Conservation (phyloP, 2,797 vertebrate genomes). For the Sebastes flavidus region DNA sequence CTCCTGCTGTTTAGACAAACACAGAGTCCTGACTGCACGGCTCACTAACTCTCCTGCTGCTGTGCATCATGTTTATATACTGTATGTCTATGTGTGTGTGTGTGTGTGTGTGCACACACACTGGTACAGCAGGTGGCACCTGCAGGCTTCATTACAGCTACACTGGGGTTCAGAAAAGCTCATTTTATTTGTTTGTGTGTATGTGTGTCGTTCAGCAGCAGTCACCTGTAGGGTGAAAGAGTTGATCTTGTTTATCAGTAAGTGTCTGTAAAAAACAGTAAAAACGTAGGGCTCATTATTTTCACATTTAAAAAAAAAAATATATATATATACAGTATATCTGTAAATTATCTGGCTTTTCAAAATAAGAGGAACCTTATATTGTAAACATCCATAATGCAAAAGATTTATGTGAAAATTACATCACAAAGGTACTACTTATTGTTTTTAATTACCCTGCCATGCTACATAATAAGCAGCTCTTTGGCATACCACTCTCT, state of each 20-base stretch:
- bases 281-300: not conserved
- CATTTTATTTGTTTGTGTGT: conserved; percentile 7
- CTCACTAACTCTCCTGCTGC: conserved; percentile 51
- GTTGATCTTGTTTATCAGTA: not conserved
- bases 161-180: conserved; percentile 11
- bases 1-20: conserved; percentile 65
- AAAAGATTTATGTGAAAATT: not conserved
- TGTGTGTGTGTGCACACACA: not conserved
- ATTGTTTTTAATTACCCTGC: not conserved
- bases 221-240: conserved; percentile 2
- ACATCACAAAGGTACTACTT: not conserved
- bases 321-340: not conserved
- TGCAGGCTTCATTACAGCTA: conserved; percentile 31
- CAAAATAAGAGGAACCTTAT: no score
- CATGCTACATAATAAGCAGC: not conserved
- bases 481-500: not conserved
- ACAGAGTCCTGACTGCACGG: conserved; percentile 43
- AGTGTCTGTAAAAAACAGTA: no score
- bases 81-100: not conserved
- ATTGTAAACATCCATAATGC: not conserved
- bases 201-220: not conserved
- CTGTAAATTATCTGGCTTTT: not conserved
- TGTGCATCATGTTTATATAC: conserved; percentile 15
- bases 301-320: not conserved
- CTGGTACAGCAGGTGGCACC: conserved; percentile 39